Conservation (phyloP, 2,113 vertebrate genomes). For the Carlito syrichta region DNA sequence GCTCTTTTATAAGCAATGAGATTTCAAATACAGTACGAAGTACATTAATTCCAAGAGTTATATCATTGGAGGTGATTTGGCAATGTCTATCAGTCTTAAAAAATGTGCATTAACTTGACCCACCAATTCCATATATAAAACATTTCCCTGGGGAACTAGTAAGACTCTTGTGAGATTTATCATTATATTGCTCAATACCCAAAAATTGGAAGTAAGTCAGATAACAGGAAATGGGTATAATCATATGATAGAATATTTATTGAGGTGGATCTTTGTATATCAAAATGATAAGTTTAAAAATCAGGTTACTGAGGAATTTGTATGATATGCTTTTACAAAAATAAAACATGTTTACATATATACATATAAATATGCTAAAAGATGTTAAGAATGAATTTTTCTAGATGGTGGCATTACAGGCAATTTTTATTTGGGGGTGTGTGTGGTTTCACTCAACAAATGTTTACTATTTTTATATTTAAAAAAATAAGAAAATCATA, state of each 20-base stretch:
- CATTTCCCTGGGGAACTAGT: not conserved
- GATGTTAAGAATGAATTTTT: slow-evolving; percentile 1
- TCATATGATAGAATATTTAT: slow-evolving; percentile 23
- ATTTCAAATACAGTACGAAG: not conserved
- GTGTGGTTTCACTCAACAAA: not conserved
- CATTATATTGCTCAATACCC: not conserved
- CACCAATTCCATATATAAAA: not conserved
- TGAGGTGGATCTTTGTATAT: not conserved
- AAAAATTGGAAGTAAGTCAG: not conserved
- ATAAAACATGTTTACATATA: slow-evolving; percentile 7
- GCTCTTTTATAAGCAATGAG: not conserved
- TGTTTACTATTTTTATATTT: slow-evolving; percentile 21
- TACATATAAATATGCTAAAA: not conserved
- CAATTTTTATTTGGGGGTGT: slow-evolving; percentile 11
- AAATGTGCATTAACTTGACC: not conserved
- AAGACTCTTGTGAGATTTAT: not conserved
- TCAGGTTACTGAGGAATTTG: slow-evolving; percentile 4
- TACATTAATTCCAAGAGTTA: not conserved
- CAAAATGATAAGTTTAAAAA: not conserved
- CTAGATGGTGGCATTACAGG: not conserved
- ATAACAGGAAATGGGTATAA: slow-evolving; percentile 20
- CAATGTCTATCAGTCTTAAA: not conserved
- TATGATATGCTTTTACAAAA: not conserved
- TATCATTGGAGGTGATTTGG: not conserved
- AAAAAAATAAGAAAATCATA: slow-evolving; percentile 4